phyloP scores from a whole-genome alignment of 2,113 vertebrate species.

The Hemibagrus wyckioides region DNA sequence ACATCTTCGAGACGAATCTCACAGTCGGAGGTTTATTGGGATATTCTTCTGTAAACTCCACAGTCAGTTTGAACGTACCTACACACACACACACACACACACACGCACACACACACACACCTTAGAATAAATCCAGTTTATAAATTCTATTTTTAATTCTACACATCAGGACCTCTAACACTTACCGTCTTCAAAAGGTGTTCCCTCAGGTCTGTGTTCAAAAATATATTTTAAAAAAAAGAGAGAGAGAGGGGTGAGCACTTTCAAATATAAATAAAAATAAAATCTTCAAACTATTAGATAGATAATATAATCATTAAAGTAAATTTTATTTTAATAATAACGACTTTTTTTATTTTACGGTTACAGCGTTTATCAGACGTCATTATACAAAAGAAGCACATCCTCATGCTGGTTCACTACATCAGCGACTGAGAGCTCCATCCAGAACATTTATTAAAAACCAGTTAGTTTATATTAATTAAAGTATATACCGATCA shows the following conservation, averaged over 20 bases:
- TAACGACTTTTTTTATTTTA: no score
- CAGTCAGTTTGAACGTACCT: constrained; percentile 99
- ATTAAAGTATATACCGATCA: no score
- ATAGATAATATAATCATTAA: no score
- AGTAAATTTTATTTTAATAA: no score
- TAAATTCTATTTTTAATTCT: not conserved
- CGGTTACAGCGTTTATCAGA: no score
- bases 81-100: constrained; percentile 47
- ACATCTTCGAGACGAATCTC: constrained; percentile 99
- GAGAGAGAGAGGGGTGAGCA: not conserved
- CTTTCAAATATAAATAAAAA: no score
- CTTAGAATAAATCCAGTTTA: not conserved
- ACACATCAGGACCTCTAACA: not conserved
- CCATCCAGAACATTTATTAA: no score
- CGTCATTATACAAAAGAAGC: no score
- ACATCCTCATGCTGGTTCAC: no score
- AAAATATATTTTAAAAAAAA: not conserved
- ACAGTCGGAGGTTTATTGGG: constrained; percentile 98
- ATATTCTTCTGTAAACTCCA: constrained; percentile 99
- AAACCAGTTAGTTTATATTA: no score
- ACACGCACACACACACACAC: not conserved
- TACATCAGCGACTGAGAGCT: no score
- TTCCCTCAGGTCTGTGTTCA: constrained; percentile 88
- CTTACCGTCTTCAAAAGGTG: constrained; percentile 90
- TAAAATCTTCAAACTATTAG: no score